A percentile compares a stretch with the other conserved stretches of the same genome.
Conservation (phyloP, 2,113 vertebrate genomes). For the Piprites chloris region DNA sequence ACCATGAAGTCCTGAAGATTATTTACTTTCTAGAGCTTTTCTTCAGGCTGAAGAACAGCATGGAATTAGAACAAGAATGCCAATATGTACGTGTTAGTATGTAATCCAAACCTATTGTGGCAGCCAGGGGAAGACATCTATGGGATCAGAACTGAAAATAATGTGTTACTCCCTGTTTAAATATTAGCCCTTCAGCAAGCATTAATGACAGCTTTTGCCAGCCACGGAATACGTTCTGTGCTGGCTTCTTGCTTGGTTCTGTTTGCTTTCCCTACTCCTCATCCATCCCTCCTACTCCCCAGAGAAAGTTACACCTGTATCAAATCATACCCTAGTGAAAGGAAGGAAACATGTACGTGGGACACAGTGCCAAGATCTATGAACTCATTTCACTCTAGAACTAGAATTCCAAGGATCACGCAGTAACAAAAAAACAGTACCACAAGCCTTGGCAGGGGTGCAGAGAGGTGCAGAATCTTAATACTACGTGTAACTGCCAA, state of each 20-base stretch:
- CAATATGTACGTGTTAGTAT: not conserved
- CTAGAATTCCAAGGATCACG: not conserved
- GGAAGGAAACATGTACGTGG: not conserved
- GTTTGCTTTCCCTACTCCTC: not conserved
- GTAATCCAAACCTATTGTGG: not conserved
- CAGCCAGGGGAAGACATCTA: not conserved
- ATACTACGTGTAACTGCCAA: accelerated
- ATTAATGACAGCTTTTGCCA: not conserved
- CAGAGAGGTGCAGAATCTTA: not conserved
- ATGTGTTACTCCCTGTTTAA: not conserved
- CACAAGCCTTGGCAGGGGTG: not conserved
- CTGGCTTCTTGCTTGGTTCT: not conserved
- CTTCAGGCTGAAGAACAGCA: not conserved
- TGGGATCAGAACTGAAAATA: not conserved
- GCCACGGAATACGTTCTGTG: not conserved
- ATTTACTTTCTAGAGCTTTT: not conserved
- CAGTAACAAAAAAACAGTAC: not conserved
- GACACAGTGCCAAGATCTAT: not conserved
- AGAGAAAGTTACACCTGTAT: not conserved
- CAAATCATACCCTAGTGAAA: not conserved
- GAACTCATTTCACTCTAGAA: not conserved
- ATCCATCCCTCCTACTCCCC: not conserved
- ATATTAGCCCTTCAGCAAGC: not conserved
- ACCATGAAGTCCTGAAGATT: not conserved
- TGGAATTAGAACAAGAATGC: not conserved